A percentile compares a stretch with the other conserved stretches of the same genome.
These are phyloP conservation scores for Oreortyx pictus DNA, from an alignment of 2,797 vertebrate species.

Conservation along the genomic window DNA sequence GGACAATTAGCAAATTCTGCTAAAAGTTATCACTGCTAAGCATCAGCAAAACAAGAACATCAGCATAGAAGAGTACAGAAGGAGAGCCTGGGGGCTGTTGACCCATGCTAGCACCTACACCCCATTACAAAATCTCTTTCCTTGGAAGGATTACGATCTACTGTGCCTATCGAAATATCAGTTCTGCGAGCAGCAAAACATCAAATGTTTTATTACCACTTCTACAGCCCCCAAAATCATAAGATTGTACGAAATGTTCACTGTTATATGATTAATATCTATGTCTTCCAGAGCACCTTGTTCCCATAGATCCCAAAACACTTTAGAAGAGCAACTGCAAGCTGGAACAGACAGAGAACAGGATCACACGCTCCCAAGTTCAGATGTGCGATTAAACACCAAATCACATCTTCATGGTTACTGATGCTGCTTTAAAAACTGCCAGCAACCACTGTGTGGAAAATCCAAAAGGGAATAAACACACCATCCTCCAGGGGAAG, in stretches of 20 bases:
- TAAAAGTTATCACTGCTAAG: background rate
- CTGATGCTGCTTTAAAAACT: background rate
- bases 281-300: background rate
- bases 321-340: background rate
- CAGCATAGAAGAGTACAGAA: background rate
- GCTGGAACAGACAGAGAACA: background rate
- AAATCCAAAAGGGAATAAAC: background rate
- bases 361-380: background rate
- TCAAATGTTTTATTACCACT: background rate
- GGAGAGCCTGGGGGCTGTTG: background rate
- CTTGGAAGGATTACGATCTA: background rate
- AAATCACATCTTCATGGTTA: background rate
- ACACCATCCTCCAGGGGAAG: background rate
- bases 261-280: background rate
- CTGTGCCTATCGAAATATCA: background rate
- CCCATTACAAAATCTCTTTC: background rate
- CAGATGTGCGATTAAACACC: fast-evolving
- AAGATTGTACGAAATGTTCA: background rate
- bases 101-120: background rate
- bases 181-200: background rate
- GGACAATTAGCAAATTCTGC: background rate
- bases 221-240: background rate
- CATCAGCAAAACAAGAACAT: background rate
- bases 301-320: background rate
- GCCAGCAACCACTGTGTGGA: background rate